Evolutionary conservation across 2,113 vertebrate genomes (phyloP).

Genomic region (Burhinus bistriatus): DNA sequence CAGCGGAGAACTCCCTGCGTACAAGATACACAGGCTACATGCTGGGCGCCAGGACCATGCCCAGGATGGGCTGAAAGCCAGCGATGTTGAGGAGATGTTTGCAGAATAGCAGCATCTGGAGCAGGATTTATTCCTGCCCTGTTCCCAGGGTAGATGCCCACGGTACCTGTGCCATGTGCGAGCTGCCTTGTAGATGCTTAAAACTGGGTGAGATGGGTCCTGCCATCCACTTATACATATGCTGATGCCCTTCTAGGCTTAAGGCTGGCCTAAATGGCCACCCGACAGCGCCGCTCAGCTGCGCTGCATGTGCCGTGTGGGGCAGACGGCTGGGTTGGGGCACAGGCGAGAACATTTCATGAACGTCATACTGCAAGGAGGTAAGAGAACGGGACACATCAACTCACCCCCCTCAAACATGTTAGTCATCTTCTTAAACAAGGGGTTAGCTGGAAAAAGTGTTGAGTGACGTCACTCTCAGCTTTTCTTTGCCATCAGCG

Average conservation of each 20-base stretch:
- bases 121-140: neutral
- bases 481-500: neutral
- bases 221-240: neutral
- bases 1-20: neutral
- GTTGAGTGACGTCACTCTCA: neutral
- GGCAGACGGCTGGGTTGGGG: neutral
- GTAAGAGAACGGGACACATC: neutral
- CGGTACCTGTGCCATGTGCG: accelerated
- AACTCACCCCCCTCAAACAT: neutral
- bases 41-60: neutral
- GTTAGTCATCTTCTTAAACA: neutral
- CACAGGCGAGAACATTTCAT: neutral
- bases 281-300: neutral
- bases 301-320: neutral
- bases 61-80: neutral
- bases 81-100: accelerated
- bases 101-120: neutral
- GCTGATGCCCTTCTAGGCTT: neutral
- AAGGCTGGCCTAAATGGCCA: neutral
- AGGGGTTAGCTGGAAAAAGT: neutral
- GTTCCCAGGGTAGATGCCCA: neutral
- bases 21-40: accelerated
- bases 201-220: neutral
- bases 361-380: neutral
- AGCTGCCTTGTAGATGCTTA: neutral